Conservation (phyloP, 2,888 invertebrate species). For the Dioctria linearis region DNA sequence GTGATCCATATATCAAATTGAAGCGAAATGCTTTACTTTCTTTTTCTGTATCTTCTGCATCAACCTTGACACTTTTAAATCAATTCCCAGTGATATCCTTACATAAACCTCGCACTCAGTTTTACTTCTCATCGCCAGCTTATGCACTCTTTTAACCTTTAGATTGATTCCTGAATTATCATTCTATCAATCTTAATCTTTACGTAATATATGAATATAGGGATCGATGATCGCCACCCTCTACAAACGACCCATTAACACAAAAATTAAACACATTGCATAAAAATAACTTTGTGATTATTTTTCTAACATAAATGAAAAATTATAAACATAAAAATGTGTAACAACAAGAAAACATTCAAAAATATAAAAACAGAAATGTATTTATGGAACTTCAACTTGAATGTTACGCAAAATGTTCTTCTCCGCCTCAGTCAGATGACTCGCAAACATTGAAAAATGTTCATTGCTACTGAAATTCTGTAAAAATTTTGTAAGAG, state of each 20-base stretch:
- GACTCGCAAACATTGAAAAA: conserved; percentile 75
- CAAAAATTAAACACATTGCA: conserved; percentile 15
- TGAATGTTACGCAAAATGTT: conserved; percentile 69
- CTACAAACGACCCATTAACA: background rate
- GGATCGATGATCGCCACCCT: too few relatives aligned
- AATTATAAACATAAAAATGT: conserved; percentile 1
- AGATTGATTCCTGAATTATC: too few relatives aligned
- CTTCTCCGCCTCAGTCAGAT: conserved; percentile 75
- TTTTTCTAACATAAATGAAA: background rate
- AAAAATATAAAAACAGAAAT: background rate
- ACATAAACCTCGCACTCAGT: too few relatives aligned
- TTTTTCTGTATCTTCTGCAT: too few relatives aligned
- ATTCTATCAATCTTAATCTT: too few relatives aligned
- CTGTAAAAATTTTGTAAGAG: conserved; percentile 77
- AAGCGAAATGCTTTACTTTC: too few relatives aligned
- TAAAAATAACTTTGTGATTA: conserved; percentile 14
- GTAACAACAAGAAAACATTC: background rate
- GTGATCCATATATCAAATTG: too few relatives aligned
- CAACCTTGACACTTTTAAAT: too few relatives aligned
- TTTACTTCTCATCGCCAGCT: too few relatives aligned
- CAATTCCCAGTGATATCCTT: too few relatives aligned
- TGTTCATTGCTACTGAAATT: conserved; percentile 77
- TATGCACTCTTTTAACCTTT: too few relatives aligned
- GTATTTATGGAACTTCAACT: conserved; percentile 57
- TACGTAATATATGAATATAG: too few relatives aligned